These are phyloP conservation scores for Rutilus rutilus DNA, from an alignment of 2,113 vertebrate genomes.

Conservation along the genomic window DNA sequence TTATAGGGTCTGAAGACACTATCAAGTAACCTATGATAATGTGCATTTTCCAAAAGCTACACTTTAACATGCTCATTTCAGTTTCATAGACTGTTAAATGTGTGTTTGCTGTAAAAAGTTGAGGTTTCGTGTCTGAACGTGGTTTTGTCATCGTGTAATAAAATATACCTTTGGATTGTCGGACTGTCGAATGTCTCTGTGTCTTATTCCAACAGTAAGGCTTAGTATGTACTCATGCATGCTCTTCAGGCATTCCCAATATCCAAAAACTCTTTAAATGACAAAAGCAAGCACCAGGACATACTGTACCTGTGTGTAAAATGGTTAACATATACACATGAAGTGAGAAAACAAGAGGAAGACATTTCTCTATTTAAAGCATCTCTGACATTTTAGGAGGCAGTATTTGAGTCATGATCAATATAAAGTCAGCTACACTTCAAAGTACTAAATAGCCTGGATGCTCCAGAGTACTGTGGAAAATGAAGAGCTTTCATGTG, in stretches of 20 bases:
- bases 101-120: neutral
- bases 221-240: neutral
- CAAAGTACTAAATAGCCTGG: neutral
- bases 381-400: neutral
- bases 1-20: neutral
- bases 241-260: neutral
- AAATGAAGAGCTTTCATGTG: neutral
- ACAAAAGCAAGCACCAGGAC: neutral
- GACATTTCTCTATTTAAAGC: neutral
- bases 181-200: neutral
- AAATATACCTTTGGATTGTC: neutral
- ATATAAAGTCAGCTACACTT: neutral
- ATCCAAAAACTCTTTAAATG: neutral
- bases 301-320: neutral
- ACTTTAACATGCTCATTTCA: neutral
- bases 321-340: neutral
- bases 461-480: neutral
- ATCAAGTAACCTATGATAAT: neutral
- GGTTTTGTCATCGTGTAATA: neutral
- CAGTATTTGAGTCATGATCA: neutral
- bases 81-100: neutral
- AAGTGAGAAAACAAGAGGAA: neutral
- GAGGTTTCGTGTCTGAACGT: neutral
- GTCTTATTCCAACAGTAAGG: neutral
- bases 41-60: neutral